These are phyloP conservation scores for Iphiclides podalirius DNA, from an alignment of 2,888 invertebrate genomes.

Conservation along the genomic window DNA sequence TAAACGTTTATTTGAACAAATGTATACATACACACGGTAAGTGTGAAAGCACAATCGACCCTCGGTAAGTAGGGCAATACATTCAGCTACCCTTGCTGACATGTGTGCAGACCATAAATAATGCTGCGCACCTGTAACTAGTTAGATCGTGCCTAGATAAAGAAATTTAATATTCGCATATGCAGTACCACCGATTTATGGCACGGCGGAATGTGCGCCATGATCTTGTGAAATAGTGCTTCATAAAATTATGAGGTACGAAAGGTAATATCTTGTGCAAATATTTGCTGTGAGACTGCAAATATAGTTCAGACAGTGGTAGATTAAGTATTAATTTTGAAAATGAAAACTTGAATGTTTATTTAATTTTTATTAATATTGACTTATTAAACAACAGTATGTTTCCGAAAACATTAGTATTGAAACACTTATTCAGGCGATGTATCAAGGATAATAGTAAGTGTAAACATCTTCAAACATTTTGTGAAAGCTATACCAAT, in stretches of 20 bases:
- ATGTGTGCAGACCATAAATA: constrained; percentile 66
- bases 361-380: too few species aligned
- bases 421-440: too few species aligned
- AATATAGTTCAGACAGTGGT: too few species aligned
- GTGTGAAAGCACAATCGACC: constrained; percentile 54
- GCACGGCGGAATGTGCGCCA: constrained; percentile 13
- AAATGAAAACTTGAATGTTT: too few species aligned
- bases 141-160: constrained; percentile 65
- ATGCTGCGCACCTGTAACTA: constrained; percentile 64
- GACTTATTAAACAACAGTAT: too few species aligned
- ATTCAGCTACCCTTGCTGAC: constrained; percentile 58
- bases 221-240: constrained; percentile 18
- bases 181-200: constrained; percentile 51
- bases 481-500: too few species aligned
- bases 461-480: too few species aligned
- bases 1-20: constrained; percentile 29
- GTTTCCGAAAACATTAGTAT: too few species aligned
- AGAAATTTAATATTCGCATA: constrained; percentile 61
- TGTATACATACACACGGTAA: constrained; percentile 36
- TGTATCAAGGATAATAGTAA: too few species aligned
- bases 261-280: constrained; percentile 4
- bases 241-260: constrained; percentile 10
- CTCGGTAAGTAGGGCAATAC: constrained; percentile 63
- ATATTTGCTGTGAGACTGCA: neutral
- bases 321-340: too few species aligned